Evolutionary conservation across 2,888 invertebrate species (phyloP).

Genomic region (Drosophila anomelani): DNA sequence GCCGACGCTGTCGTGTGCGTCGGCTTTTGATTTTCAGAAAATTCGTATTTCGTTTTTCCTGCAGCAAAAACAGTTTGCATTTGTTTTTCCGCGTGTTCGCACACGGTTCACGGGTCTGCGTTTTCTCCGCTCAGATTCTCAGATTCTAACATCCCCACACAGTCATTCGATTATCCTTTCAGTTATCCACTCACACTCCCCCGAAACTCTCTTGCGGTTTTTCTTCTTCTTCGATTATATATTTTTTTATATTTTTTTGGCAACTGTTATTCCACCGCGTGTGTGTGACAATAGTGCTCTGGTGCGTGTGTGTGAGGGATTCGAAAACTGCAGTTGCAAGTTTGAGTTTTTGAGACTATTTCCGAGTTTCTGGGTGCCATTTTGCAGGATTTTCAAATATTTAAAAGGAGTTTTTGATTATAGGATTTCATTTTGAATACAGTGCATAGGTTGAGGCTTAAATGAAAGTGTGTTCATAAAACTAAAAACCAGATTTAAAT

Average conservation of each 20-base stretch:
- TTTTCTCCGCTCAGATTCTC: constrained; percentile 38
- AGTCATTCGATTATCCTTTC: constrained; percentile 11
- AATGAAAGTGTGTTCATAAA: not conserved
- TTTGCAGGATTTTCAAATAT: not conserved
- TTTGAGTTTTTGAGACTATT: constrained; percentile 4
- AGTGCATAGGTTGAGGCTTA: not conserved
- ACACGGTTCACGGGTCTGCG: constrained; percentile 83
- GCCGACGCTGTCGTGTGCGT: constrained; percentile 44
- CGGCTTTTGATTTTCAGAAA: constrained; percentile 47
- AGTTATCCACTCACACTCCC: constrained; percentile 44
- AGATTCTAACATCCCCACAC: constrained; percentile 28
- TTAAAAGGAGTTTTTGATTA: not conserved
- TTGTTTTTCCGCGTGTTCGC: constrained; percentile 85
- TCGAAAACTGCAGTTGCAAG: constrained; percentile 12
- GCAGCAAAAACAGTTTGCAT: constrained; percentile 85
- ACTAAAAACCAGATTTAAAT: not conserved
- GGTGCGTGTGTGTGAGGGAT: constrained; percentile 24
- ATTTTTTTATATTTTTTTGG: constrained; percentile 21
- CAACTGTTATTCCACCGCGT: constrained; percentile 29
- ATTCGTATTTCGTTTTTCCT: constrained; percentile 56
- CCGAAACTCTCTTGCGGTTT: constrained; percentile 50
- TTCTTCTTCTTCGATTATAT: not conserved
- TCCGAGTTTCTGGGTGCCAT: not conserved
- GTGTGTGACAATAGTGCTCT: constrained; percentile 21
- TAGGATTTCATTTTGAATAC: not conserved